Percentiles rank a stretch among this genome's conserved stretches.
Evolutionary conservation across 2,888 invertebrate species (phyloP).

Genomic region (Athalia cordata): DNA sequence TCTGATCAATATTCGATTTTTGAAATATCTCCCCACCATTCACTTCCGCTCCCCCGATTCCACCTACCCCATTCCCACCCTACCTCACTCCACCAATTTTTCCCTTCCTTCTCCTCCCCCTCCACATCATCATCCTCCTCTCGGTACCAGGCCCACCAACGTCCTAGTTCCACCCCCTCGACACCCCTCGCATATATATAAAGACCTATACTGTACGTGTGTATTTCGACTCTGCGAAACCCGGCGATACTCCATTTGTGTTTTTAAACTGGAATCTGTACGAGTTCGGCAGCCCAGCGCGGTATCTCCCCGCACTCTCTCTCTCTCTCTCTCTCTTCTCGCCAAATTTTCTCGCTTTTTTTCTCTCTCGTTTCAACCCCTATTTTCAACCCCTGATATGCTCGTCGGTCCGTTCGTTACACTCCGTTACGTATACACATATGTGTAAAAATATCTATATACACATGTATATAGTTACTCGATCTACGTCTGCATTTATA

Average conservation of each 20-base stretch:
- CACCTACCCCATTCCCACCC: constrained; percentile 47
- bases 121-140: constrained; percentile 53
- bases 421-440: not conserved
- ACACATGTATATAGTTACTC: too few relatives aligned
- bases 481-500: too few relatives aligned
- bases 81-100: constrained; percentile 52
- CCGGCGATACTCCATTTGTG: constrained; percentile 72
- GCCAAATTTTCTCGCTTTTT: constrained; percentile 43
- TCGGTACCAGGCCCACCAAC: constrained; percentile 46
- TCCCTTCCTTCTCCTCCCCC: constrained; percentile 45
- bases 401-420: constrained; percentile 29
- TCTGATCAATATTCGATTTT: constrained; percentile 73
- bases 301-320: constrained; percentile 47
- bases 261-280: constrained; percentile 72
- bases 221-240: not conserved
- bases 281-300: constrained; percentile 52
- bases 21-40: constrained; percentile 69
- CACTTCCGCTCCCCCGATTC: constrained; percentile 33
- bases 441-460: too few relatives aligned
- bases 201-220: not conserved
- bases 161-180: constrained; percentile 12
- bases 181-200: constrained; percentile 46
- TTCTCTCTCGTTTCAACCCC: constrained; percentile 12
- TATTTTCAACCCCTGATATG: constrained; percentile 46
- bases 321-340: constrained; percentile 47